Conservation (phyloP, 2,797 vertebrate genomes). For the Pangasius macronema region DNA sequence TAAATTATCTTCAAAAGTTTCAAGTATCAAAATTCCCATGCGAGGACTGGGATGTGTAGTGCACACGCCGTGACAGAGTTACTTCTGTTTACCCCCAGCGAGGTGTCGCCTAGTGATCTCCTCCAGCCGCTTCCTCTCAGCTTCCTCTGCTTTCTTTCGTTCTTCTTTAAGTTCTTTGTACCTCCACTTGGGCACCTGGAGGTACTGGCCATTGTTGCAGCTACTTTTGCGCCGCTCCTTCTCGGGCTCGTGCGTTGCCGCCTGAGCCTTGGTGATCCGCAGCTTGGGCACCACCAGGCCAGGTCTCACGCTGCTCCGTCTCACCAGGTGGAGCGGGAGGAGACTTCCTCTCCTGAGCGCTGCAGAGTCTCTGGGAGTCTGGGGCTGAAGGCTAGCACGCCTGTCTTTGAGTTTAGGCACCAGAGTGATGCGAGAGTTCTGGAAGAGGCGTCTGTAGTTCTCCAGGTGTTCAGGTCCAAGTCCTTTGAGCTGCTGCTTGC, state of each 20-base stretch:
- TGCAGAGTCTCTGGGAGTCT: constrained; percentile 49
- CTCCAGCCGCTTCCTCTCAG: constrained; percentile 79
- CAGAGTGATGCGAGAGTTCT: constrained; percentile 75
- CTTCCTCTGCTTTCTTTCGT: constrained; percentile 85
- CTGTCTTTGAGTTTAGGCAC: constrained; percentile 74
- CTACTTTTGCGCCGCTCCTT: constrained; percentile 76
- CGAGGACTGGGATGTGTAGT: constrained; percentile 10
- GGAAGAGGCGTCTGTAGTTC: constrained; percentile 73
- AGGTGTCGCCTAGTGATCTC: constrained; percentile 72
- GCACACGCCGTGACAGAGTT: constrained; percentile 14
- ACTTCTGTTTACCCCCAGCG: constrained; percentile 68
- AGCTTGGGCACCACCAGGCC: constrained; percentile 86
- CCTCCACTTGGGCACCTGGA: constrained; percentile 94
- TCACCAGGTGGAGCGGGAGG: constrained; percentile 80
- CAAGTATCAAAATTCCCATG: constrained; percentile 66
- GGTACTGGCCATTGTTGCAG: constrained; percentile 74
- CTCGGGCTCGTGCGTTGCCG: constrained; percentile 82
- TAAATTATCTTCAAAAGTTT: constrained; percentile 71
- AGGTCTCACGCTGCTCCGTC: constrained; percentile 87
- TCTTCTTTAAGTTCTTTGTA: constrained; percentile 96
- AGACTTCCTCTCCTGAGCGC: constrained; percentile 82
- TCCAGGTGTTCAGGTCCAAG: constrained; percentile 68
- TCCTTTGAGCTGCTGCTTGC: constrained; percentile 66
- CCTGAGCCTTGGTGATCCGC: constrained; percentile 85
- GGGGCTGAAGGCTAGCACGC: constrained; percentile 76